phyloP scores from a whole-genome alignment of 2,113 vertebrate species.

The Petrocephalus zakoni region DNA sequence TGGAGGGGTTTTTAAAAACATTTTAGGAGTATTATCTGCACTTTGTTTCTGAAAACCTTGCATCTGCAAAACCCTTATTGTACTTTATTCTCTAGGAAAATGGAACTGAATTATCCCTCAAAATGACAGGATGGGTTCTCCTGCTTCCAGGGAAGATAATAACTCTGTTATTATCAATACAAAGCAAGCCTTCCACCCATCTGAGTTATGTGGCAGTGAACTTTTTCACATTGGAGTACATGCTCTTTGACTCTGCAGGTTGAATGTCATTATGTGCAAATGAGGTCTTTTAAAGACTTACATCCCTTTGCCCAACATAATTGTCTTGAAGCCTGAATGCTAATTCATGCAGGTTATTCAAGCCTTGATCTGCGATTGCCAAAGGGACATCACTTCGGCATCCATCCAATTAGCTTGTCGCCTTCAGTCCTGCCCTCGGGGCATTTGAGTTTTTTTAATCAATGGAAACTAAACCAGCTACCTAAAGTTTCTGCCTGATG shows the following conservation, averaged over 20 bases:
- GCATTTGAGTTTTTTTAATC: background rate
- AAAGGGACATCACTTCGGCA: background rate
- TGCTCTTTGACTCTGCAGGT: background rate
- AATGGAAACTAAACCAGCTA: background rate
- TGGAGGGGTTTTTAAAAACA: background rate
- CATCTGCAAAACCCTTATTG: background rate
- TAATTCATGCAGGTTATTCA: background rate
- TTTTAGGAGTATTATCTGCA: background rate
- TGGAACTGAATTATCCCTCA: background rate
- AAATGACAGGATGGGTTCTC: background rate
- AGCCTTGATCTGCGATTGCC: background rate
- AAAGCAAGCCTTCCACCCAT: background rate
- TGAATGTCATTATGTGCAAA: background rate
- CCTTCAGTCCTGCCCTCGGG: background rate
- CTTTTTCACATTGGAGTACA: background rate
- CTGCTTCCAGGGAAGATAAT: background rate
- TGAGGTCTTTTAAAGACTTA: background rate
- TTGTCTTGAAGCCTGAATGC: background rate
- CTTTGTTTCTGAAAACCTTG: background rate
- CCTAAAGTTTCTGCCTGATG: background rate
- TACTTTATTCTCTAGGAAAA: background rate
- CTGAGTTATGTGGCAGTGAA: background rate
- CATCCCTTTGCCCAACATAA: background rate
- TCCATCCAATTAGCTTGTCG: background rate
- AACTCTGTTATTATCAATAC: background rate